These are phyloP conservation scores for Callospermophilus lateralis DNA, from an alignment of 2,113 vertebrate genomes.

Conservation along the genomic window DNA sequence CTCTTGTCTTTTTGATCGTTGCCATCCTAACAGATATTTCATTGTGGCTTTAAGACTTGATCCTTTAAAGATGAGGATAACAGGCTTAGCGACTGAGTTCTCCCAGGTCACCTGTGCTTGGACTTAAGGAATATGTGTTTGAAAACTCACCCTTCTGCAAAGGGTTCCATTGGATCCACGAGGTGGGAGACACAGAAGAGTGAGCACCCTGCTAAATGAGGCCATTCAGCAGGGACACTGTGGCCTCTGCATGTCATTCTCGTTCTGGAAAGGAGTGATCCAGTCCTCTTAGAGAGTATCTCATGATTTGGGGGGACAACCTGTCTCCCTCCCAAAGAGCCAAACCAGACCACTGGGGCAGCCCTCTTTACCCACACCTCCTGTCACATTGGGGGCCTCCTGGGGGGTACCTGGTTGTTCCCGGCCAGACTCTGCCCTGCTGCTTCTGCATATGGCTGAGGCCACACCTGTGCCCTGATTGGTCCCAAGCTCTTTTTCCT, in stretches of 20 bases:
- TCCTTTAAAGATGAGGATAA: constrained; percentile 5
- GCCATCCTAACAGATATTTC: neutral
- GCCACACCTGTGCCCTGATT: neutral
- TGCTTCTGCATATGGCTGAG: neutral
- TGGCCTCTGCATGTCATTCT: neutral
- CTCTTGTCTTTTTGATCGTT: neutral
- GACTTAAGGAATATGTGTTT: neutral
- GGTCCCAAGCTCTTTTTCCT: neutral
- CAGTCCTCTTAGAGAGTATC: neutral
- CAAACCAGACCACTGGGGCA: neutral
- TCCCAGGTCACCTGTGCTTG: neutral
- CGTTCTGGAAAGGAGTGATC: neutral
- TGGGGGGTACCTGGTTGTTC: neutral
- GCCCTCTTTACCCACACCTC: neutral
- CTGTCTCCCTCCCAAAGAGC: neutral
- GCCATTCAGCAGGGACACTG: neutral
- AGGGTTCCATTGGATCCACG: neutral
- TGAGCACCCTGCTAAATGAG: neutral
- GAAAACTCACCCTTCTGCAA: neutral
- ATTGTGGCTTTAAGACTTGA: neutral
- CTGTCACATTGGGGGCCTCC: neutral
- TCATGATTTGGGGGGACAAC: neutral
- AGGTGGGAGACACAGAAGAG: neutral
- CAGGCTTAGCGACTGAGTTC: neutral
- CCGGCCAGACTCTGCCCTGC: neutral